Evolutionary conservation across 1,140 invertebrate genomes (phyloP).

Genomic region (Bombus consobrinus): DNA sequence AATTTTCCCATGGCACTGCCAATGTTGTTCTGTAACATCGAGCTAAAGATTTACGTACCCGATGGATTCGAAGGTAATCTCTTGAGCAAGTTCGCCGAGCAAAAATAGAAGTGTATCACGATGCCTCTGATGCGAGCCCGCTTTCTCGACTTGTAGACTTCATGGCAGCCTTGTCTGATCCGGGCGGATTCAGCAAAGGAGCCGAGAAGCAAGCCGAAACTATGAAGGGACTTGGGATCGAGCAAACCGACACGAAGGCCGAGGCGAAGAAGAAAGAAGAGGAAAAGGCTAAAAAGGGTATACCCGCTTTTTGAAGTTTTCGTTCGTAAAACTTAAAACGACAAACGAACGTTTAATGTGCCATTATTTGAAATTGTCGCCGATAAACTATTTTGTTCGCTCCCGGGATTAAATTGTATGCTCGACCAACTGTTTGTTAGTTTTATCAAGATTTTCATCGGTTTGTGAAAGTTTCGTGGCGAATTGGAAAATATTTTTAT

Average conservation of each 20-base stretch:
- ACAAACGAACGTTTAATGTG: not conserved
- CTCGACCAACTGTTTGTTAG: not conserved
- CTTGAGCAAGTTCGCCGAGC: not conserved
- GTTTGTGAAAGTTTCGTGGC: not conserved
- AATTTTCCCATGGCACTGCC: conserved; percentile 99
- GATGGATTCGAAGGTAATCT: conserved; percentile 97
- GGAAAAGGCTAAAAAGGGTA: conserved; percentile 75
- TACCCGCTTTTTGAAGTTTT: not conserved
- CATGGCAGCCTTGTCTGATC: conserved; percentile 98
- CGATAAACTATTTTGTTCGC: not conserved
- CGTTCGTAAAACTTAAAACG: not conserved
- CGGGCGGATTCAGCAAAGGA: conserved; percentile 92
- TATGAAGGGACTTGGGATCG: conserved; percentile 85
- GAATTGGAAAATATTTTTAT: not conserved
- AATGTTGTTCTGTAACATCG: conserved; percentile 99
- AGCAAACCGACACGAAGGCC: conserved; percentile 79
- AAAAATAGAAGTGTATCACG: conserved; percentile 47
- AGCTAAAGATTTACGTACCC: conserved; percentile 99
- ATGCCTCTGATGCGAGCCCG: conserved; percentile 14
- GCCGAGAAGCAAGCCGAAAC: conserved; percentile 90
- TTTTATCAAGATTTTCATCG: not conserved
- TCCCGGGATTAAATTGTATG: not conserved
- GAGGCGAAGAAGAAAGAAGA: conserved; percentile 80
- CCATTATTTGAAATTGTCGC: not conserved
- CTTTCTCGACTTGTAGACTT: conserved; percentile 87